Conservation (phyloP, 2,797 vertebrate species). For the Micropoecilia bifurca region DNA sequence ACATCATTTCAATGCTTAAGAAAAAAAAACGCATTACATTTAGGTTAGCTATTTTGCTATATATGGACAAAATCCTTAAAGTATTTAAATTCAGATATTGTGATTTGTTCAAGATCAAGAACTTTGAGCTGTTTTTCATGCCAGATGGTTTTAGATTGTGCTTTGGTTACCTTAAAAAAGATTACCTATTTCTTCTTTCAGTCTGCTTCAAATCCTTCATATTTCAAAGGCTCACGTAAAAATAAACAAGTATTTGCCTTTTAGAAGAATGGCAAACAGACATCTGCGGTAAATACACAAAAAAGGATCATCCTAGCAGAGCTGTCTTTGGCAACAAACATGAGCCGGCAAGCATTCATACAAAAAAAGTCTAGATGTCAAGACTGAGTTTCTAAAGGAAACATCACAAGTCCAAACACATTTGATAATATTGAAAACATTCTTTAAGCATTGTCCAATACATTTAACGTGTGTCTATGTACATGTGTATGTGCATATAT, state of each 20-base stretch:
- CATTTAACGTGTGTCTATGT: not conserved
- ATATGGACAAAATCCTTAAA: no score
- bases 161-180: not conserved
- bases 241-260: not conserved
- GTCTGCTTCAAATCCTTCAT: not conserved
- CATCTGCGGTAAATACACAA: not conserved
- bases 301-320: not conserved
- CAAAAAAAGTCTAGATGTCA: not conserved
- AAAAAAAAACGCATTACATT: no score
- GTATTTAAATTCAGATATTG: not conserved
- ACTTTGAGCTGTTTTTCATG: not conserved
- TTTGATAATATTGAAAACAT: not conserved
- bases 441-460: not conserved
- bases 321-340: not conserved
- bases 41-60: no score
- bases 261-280: not conserved
- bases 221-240: not conserved
- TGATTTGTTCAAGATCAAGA: not conserved
- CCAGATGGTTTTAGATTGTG: not conserved
- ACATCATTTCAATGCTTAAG: no score
- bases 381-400: not conserved
- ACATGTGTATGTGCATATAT: not conserved
- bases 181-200: not conserved
- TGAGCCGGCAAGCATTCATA: not conserved
- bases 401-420: not conserved